These are phyloP conservation scores for Augochlora pura DNA, from an alignment of 1,140 invertebrate species.

Conservation along the genomic window DNA sequence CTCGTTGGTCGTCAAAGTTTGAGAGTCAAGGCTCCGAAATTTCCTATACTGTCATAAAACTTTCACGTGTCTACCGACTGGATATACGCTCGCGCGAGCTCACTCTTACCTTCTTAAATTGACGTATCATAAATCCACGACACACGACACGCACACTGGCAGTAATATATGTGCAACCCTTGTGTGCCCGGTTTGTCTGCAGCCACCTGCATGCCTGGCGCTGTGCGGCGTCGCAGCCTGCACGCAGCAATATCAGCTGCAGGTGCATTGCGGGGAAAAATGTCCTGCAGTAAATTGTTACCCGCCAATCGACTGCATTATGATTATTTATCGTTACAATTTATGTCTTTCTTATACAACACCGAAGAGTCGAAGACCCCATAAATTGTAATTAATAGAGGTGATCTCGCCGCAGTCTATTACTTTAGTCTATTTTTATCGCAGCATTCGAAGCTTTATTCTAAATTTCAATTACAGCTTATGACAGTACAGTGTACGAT, in stretches of 20 bases:
- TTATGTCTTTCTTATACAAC: no score
- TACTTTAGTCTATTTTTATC: no score
- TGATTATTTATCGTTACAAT: background rate
- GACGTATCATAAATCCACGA: constrained; percentile 2
- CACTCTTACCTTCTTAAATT: background rate
- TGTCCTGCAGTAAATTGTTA: background rate
- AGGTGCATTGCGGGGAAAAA: background rate
- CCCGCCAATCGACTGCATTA: background rate
- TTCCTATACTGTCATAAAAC: background rate
- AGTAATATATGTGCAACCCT: background rate
- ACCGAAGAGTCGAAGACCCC: no score
- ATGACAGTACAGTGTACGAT: no score
- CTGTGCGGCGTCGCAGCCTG: background rate
- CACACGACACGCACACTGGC: background rate
- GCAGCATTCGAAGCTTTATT: no score
- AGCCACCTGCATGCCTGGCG: background rate
- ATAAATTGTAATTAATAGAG: background rate
- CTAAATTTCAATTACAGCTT: no score
- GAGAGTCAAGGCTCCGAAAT: background rate
- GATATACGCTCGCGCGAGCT: background rate
- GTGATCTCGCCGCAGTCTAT: no score
- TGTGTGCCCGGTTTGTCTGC: background rate
- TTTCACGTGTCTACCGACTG: background rate
- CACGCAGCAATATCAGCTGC: background rate
- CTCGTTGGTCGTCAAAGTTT: background rate